Conservation (phyloP, 2,888 invertebrate species). For the Acanthoscelides obtectus region DNA sequence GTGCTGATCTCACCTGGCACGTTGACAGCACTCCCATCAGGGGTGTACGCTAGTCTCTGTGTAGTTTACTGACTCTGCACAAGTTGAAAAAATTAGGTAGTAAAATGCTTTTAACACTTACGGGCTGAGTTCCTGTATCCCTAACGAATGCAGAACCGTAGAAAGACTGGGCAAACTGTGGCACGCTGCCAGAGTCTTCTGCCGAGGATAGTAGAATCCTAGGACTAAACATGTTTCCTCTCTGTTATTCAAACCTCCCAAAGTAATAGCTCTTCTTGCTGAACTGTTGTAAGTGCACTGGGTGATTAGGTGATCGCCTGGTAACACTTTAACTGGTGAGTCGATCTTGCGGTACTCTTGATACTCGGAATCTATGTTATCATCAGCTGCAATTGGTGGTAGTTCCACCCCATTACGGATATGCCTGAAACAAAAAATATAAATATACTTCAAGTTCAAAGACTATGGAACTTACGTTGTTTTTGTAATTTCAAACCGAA, state of each 20-base stretch:
- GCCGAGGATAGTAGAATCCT: slow-evolving; percentile 64
- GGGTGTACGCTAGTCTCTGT: too few relatives aligned
- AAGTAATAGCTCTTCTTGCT: slow-evolving; percentile 60
- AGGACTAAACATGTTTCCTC: slow-evolving; percentile 68
- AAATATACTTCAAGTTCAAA: too few relatives aligned
- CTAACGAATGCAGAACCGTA: slow-evolving; percentile 63
- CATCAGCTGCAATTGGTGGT: slow-evolving; percentile 62
- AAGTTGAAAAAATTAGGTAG: too few relatives aligned
- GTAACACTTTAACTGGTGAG: slow-evolving; percentile 56
- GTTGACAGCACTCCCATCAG: too few relatives aligned
- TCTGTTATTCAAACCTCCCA: slow-evolving; percentile 62
- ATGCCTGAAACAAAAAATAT: slow-evolving; percentile 41
- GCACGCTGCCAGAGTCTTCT: slow-evolving; percentile 60
- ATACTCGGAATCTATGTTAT: slow-evolving; percentile 66
- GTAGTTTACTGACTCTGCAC: too few relatives aligned
- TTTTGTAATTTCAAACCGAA: too few relatives aligned
- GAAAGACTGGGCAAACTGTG: slow-evolving; percentile 65
- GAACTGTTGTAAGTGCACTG: slow-evolving; percentile 70
- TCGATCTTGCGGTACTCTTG: slow-evolving; percentile 63
- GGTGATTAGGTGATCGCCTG: slow-evolving; percentile 66
- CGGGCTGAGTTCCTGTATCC: slow-evolving; percentile 63
- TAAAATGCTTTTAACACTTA: slow-evolving; percentile 52
- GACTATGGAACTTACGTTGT: too few relatives aligned
- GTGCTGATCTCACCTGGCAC: too few relatives aligned
- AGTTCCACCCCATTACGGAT: slow-evolving; percentile 58